phyloP scores from a whole-genome alignment of 2,797 vertebrate genomes.

The Rhabdophis nuchalis region DNA sequence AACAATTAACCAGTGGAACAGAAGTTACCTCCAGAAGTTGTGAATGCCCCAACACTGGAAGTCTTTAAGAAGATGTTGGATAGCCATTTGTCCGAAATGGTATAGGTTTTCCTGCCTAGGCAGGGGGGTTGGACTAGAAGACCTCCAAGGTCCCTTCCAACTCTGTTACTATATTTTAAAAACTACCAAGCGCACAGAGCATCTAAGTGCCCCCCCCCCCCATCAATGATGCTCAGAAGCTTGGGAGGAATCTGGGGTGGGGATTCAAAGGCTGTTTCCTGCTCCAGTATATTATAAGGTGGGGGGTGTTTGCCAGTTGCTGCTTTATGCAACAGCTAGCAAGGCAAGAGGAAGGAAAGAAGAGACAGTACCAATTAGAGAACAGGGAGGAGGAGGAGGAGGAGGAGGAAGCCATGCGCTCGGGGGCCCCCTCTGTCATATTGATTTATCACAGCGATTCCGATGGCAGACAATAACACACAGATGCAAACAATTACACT shows the following conservation, averaged over 20 bases:
- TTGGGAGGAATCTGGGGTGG: neutral
- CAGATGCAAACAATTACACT: slow-evolving; percentile 88
- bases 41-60: too few species aligned
- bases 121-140: too few species aligned
- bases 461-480: slow-evolving; percentile 73
- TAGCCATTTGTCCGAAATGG: too few species aligned
- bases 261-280: neutral
- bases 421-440: slow-evolving; percentile 57
- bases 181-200: neutral
- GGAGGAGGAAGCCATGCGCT: neutral
- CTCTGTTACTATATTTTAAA: too few species aligned
- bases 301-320: neutral
- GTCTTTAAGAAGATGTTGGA: too few species aligned
- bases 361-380: slow-evolving; percentile 44
- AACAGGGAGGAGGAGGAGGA: neutral
- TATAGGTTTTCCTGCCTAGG: too few species aligned
- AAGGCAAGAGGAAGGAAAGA: slow-evolving; percentile 33
- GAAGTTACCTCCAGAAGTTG: too few species aligned
- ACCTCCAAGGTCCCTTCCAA: too few species aligned
- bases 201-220: too few species aligned
- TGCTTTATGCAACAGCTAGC: neutral
- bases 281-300: neutral
- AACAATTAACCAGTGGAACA: too few species aligned
- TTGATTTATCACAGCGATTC: slow-evolving; percentile 83
- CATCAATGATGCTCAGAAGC: neutral